These are phyloP conservation scores for Caenorhabditis latens DNA, from an alignment of 1,140 invertebrate species.

Conservation along the genomic window DNA sequence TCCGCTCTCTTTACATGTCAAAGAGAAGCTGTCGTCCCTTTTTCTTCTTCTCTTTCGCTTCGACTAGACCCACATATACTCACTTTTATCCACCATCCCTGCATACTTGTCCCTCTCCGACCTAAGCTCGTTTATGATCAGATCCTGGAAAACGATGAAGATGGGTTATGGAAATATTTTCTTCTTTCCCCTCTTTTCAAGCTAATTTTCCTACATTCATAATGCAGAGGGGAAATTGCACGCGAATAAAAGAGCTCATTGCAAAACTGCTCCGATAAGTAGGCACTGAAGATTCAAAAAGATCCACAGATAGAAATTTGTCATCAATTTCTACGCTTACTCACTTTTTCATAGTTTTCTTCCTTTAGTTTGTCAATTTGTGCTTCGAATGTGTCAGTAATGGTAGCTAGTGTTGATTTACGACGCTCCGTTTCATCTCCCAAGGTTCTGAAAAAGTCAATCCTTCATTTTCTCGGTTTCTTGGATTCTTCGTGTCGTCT, in stretches of 20 bases:
- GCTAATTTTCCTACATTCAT: no score
- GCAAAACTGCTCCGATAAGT: no score
- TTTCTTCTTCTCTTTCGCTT: constrained; percentile 15
- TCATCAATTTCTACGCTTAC: background rate
- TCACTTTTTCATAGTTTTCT: constrained; percentile 53
- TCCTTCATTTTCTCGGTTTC: background rate
- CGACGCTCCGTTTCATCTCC: constrained; percentile 59
- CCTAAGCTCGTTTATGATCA: constrained; percentile 60
- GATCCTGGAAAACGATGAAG: constrained; percentile 25
- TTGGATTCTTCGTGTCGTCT: background rate
- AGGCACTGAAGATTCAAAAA: no score
- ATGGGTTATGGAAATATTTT: no score
- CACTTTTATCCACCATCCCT: constrained; percentile 54
- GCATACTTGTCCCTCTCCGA: constrained; percentile 59
- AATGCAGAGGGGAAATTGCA: background rate
- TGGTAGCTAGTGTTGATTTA: constrained; percentile 44
- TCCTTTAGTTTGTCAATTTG: constrained; percentile 56
- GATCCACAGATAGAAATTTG: no score
- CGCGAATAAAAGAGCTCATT: no score
- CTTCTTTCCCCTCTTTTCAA: no score
- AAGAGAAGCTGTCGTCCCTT: constrained; percentile 29
- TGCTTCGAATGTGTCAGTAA: constrained; percentile 46
- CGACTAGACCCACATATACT: constrained; percentile 22
- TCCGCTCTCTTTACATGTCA: constrained; percentile 52
- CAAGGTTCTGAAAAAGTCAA: constrained; percentile 29